phyloP scores from a whole-genome alignment of 1,140 invertebrate genomes.

The Drosophila kohkoa region DNA sequence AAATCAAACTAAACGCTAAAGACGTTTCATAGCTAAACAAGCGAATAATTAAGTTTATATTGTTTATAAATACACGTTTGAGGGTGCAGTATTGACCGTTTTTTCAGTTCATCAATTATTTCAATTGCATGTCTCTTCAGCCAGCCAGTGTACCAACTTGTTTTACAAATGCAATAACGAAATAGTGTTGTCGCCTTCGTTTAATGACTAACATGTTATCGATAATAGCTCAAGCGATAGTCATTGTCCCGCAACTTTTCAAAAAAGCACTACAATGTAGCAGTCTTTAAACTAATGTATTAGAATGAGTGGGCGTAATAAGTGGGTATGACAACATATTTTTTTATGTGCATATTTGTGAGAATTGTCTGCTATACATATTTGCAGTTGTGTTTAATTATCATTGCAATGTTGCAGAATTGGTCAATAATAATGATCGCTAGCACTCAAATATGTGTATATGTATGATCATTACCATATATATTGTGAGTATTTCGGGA shows the following conservation, averaged over 20 bases:
- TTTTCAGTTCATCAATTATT: no score
- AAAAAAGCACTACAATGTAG: background rate
- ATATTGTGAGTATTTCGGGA: slow-evolving; percentile 22
- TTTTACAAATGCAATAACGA: background rate
- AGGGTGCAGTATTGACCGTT: no score
- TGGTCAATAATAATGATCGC: slow-evolving; percentile 12
- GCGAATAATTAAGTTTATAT: background rate
- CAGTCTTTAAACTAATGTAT: no score
- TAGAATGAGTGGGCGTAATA: background rate
- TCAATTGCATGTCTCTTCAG: no score
- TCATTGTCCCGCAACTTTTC: background rate
- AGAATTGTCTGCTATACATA: background rate
- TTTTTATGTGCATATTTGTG: no score
- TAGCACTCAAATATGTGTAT: slow-evolving; percentile 4
- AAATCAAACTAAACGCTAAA: background rate
- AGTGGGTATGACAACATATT: no score
- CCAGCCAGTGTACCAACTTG: background rate
- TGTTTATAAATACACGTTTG: background rate
- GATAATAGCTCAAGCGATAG: background rate
- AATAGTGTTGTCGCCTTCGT: background rate
- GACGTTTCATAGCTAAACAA: background rate
- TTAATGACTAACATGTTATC: background rate
- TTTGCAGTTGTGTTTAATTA: slow-evolving; percentile 20
- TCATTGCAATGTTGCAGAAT: slow-evolving; percentile 23
- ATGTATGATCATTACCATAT: background rate